Evolutionary conservation across 2,113 vertebrate genomes (phyloP), one percentile per base, ranked within the genome.

Genomic region (Lontra canadensis): DNA sequence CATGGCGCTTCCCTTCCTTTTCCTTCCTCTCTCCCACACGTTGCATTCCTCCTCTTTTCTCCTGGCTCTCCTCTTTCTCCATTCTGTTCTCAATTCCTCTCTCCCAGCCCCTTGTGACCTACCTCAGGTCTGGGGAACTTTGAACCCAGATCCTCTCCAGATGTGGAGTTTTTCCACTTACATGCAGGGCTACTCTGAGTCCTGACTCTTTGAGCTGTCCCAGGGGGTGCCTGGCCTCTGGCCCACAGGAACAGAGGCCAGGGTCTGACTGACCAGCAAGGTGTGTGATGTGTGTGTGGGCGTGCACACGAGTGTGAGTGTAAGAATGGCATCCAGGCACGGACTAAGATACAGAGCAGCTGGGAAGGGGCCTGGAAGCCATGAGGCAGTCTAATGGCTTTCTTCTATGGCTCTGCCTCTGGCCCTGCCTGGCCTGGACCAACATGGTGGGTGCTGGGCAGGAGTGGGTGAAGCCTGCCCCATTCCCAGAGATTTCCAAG

Each of bases 1-100:
- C 98, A 97, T 98, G 97, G 96, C 96, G 81, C 85, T 97, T 95
- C 89, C 71, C 39, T 81, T 57, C 96, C 76, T 76, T 95, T 80
- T 55, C 90, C 73, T 94, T 94, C 69, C 86, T 69, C 44, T 36
- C 76, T 55, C 7, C 71, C 61, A 82, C 67, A 59, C 85, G 0
- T 96, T 67, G 96, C 94, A 49, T 94, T 91, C 96, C 31, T 96
- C 97, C 55, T 63, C 91, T 39, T 98, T 95, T 97, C 88, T 95
- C 92, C 87, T 94, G 39, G 80, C 94, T 94, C 61, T 94, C 85
- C 84, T 97, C 39, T 42, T 47, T 69, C 69, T 93, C 83, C 87
- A 39, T 83, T 92, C 91, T 11, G 5, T 47, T 31, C 76, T 90
- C 59, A 65, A 42, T 73, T 95, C 39, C 71, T 81, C 47, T 78